Conservation (phyloP, 2,888 invertebrate species). For the Drosophila tanythrix region DNA sequence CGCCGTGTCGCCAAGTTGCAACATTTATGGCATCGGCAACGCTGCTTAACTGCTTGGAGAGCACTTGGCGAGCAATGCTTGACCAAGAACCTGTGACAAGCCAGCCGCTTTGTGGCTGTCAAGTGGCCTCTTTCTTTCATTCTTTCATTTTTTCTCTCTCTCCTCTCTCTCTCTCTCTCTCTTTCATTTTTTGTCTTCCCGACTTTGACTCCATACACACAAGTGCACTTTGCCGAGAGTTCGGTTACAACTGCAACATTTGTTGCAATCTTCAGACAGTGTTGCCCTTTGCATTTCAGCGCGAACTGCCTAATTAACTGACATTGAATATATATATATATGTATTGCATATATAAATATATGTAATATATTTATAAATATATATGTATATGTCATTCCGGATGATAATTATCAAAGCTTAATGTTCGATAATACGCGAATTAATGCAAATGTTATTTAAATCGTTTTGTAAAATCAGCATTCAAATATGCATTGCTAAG, state of each 20-base stretch:
- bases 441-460: neutral
- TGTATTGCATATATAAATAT: neutral
- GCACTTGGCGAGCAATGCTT: conserved; percentile 72
- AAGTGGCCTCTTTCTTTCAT: conserved; percentile 59
- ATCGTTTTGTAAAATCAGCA: neutral
- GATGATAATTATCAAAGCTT: neutral
- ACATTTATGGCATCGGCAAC: conserved; percentile 71
- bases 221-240: conserved; percentile 63
- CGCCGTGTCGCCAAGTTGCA: conserved; percentile 51
- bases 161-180: neutral
- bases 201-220: conserved; percentile 65
- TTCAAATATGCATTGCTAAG: neutral
- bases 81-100: conserved; percentile 79
- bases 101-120: conserved; percentile 77
- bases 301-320: neutral
- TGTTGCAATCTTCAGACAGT: conserved; percentile 15
- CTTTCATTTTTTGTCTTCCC: conserved; percentile 41
- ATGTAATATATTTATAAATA: neutral
- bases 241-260: conserved; percentile 42
- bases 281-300: neutral
- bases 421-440: neutral
- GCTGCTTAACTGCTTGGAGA: conserved; percentile 76
- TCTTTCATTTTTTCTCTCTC: neutral
- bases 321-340: neutral
- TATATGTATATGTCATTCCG: neutral